Evolutionary conservation across 2,113 vertebrate species (phyloP).

Genomic region (Gymnogyps californianus): DNA sequence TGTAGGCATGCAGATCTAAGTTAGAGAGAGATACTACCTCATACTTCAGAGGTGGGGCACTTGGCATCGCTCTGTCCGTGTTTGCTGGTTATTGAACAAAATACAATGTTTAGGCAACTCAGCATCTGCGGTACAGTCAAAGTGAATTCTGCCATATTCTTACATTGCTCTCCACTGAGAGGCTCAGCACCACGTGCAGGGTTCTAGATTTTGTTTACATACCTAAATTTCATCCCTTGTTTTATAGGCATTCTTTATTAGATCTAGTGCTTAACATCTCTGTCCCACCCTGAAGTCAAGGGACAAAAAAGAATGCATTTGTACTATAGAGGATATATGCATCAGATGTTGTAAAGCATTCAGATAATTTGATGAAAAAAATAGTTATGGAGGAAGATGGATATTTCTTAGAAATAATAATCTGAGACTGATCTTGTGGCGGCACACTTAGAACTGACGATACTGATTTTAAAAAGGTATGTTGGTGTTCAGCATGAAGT

Average conservation of each 20-base stretch:
- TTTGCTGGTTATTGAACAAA: not conserved
- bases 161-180: not conserved
- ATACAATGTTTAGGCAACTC: not conserved
- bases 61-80: not conserved
- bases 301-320: not conserved
- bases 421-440: not conserved
- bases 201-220: not conserved
- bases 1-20: not conserved
- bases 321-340: not conserved
- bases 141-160: not conserved
- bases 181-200: accelerated
- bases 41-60: not conserved
- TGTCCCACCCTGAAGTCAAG: not conserved
- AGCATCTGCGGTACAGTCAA: not conserved
- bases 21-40: not conserved
- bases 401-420: not conserved
- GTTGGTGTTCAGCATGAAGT: not conserved
- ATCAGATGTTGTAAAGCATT: not conserved
- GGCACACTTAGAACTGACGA: not conserved
- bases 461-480: not conserved
- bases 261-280: not conserved
- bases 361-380: not conserved
- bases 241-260: not conserved
- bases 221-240: not conserved
- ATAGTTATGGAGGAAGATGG: not conserved